These are phyloP conservation scores for Trissolcus brochymenae DNA, from an alignment of 2,888 invertebrate species.

Conservation along the genomic window DNA sequence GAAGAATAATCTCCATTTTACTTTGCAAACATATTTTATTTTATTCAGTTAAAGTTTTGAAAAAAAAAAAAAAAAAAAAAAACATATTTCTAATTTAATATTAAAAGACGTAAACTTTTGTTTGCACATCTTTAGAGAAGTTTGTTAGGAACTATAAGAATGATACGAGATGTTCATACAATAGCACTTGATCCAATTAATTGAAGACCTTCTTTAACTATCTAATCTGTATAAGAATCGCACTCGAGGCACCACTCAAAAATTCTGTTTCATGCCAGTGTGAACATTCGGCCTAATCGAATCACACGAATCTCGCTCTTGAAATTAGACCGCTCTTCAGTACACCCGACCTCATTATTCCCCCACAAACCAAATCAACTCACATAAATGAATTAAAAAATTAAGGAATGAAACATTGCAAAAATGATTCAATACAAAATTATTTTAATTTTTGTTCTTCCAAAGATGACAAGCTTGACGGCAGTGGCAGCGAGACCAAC, in stretches of 20 bases:
- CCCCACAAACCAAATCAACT: not conserved
- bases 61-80: too few relatives aligned
- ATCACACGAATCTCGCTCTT: conserved; percentile 10
- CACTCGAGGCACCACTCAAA: conserved; percentile 33
- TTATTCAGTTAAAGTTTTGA: too few relatives aligned
- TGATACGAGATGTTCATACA: not conserved
- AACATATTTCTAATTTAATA: too few relatives aligned
- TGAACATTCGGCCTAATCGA: conserved; percentile 36
- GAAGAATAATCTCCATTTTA: too few relatives aligned
- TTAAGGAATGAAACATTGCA: not conserved
- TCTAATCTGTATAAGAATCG: conserved; percentile 34
- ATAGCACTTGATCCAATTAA: conserved; percentile 44
- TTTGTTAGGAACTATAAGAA: too few relatives aligned
- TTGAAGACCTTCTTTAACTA: conserved; percentile 42
- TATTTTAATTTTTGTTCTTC: conserved; percentile 5
- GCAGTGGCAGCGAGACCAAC: conserved; percentile 76
- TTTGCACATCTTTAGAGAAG: too few relatives aligned
- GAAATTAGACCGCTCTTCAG: not conserved
- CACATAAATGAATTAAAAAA: not conserved
- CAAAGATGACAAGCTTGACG: conserved; percentile 68
- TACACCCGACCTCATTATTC: too few relatives aligned
- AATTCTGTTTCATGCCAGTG: conserved; percentile 26
- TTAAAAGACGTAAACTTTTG: too few relatives aligned
- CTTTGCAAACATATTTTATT: too few relatives aligned
- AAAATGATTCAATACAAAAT: not conserved